These are phyloP conservation scores for Ptychobarbus kaznakovi DNA, from an alignment of 2,797 vertebrate species.

Conservation along the genomic window DNA sequence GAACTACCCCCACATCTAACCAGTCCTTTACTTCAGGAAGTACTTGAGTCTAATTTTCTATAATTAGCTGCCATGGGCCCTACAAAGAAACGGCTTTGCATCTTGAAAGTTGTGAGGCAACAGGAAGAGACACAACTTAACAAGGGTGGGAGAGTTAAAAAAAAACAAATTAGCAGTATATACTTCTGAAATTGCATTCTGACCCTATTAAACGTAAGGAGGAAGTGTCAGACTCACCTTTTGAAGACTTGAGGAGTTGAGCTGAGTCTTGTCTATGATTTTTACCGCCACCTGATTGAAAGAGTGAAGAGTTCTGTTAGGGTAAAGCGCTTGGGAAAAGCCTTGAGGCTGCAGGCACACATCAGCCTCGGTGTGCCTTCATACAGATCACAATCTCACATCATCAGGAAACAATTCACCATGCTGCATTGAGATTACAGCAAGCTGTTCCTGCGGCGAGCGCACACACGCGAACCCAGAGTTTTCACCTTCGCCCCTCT, in stretches of 20 bases:
- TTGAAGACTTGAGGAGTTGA: conserved; percentile 84
- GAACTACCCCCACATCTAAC: conserved; percentile 23
- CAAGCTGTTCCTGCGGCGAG: neutral
- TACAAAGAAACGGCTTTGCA: neutral
- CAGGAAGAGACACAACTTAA: conserved; percentile 48
- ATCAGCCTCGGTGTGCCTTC: conserved; percentile 43
- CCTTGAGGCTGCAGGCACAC: conserved; percentile 34
- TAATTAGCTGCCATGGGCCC: conserved; percentile 50
- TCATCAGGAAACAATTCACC: conserved; percentile 62
- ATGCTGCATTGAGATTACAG: conserved; percentile 50
- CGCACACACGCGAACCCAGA: neutral
- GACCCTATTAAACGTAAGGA: neutral
- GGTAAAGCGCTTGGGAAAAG: conserved; percentile 7
- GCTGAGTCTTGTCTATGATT: conserved; percentile 86
- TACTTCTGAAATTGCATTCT: neutral
- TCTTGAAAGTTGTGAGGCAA: conserved; percentile 20
- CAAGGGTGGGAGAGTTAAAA: conserved; percentile 21
- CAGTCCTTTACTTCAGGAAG: conserved; percentile 55
- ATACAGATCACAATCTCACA: conserved; percentile 59
- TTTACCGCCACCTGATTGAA: conserved; percentile 81
- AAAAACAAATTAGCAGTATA: conserved; percentile 1
- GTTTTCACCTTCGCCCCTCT: conserved; percentile 4
- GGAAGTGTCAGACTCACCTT: conserved; percentile 69
- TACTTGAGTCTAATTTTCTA: conserved; percentile 57
- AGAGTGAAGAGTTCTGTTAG: conserved; percentile 16